Evolutionary conservation across 2,888 invertebrate species (phyloP), one percentile per base, ranked within the genome.

Genomic region (Agriopis marginaria): DNA sequence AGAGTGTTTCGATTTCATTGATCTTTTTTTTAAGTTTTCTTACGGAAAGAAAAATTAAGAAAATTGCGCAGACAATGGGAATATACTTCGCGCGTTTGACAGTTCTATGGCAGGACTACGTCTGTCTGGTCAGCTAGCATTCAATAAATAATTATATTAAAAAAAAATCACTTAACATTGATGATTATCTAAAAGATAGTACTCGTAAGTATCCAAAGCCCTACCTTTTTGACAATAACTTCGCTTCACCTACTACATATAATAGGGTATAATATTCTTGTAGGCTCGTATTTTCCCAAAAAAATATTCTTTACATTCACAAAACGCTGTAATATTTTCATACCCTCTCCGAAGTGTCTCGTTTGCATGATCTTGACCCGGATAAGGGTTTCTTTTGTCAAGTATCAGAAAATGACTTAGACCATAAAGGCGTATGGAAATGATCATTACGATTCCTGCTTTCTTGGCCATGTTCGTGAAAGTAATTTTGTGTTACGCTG

Each of bases 321-420:
- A 58, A 45, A 45, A 32, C 10, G 23, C 58, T 58, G 44, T 58
- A 50, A 58, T 63, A 64, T 68, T 68, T 68, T 50, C 39, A 63
- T 61, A 61, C 51, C 50, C 62, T 58, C 53, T n/a, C 42, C 32
- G 54, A 58, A 62, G 47, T 11, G 60, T 55, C 62, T 68, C 64
- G 53, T 70, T 70, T 62, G 53, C 66, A 68, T 49, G 56, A 63
- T 67, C 61, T 67, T 65, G 69, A 62, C 51, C 54, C 51, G 47
- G 17, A 44, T 17, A 40, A 61, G 59, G 51, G 47, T 51, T 54
- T 58, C 61, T 66, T 42, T 68, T 64, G 68, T 64, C 47, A 51
- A 56, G 59, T 66, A 67, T 58, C 68, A 61, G 69, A 69, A 69
- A 65, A 69, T 56, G 56, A 56, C 69, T 61, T 12, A 23, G 60